Conservation (phyloP, 1,140 invertebrate species). For the Drosophila equinoxialis region DNA sequence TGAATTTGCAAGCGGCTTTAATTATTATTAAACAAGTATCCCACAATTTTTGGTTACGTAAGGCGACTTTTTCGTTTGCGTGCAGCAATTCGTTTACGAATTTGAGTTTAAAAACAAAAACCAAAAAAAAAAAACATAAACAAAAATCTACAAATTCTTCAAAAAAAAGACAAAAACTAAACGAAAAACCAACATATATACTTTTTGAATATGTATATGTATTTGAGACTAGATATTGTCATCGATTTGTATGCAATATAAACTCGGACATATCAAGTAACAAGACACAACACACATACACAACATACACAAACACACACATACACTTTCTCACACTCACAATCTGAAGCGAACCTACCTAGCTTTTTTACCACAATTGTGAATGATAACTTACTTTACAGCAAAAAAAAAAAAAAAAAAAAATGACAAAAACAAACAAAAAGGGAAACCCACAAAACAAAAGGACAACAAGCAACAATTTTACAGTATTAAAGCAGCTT, state of each 20-base stretch:
- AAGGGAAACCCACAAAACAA: conserved; percentile 11
- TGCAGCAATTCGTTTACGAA: conserved; percentile 53
- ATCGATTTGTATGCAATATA: conserved; percentile 64
- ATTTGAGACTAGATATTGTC: conserved; percentile 78
- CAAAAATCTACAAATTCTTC: conserved; percentile 4
- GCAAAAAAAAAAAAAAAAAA: neutral
- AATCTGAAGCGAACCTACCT: conserved; percentile 78
- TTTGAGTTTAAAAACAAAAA: conserved; percentile 42
- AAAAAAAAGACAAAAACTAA: conserved; percentile 18
- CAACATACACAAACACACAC: conserved; percentile 17
- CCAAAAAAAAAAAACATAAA: neutral
- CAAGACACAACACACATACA: conserved; percentile 62
- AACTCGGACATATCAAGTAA: conserved; percentile 78
- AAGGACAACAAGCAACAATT: conserved; percentile 70
- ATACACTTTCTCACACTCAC: conserved; percentile 29
- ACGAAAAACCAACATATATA: conserved; percentile 64
- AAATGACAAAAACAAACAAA: conserved; percentile 17
- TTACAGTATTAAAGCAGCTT: conserved; percentile 80
- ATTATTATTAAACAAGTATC: conserved; percentile 61
- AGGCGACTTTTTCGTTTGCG: conserved; percentile 61
- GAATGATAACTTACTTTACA: conserved; percentile 74
- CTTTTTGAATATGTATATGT: conserved; percentile 74
- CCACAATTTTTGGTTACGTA: conserved; percentile 49
- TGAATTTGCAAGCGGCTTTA: conserved; percentile 73
- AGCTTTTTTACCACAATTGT: conserved; percentile 75